Conservation (phyloP, 2,888 invertebrate species). For the Operophtera brumata region DNA sequence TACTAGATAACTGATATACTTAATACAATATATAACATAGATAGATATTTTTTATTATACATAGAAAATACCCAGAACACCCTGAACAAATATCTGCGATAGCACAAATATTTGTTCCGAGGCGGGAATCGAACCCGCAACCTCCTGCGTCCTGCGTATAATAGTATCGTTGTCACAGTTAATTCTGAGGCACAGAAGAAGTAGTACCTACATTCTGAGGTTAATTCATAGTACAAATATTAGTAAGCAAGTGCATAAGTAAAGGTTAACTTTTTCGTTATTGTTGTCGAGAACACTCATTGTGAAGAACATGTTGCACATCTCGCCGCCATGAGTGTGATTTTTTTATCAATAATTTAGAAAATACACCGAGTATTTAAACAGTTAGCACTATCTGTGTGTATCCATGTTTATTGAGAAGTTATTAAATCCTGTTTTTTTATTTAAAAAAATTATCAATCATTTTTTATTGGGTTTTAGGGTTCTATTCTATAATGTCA, state of each 20-base stretch:
- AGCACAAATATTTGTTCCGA: too few relatives aligned
- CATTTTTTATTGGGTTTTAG: constrained; percentile 3
- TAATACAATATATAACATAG: too few relatives aligned
- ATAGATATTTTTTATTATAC: too few relatives aligned
- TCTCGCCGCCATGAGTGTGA: neutral
- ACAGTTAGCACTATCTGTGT: constrained; percentile 26
- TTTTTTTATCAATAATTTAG: constrained; percentile 11
- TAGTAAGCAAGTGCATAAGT: too few relatives aligned
- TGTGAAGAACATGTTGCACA: neutral
- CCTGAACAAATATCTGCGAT: too few relatives aligned
- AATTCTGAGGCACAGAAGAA: constrained; percentile 4
- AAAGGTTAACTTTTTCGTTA: too few relatives aligned
- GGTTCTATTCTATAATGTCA: neutral
- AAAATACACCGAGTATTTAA: constrained; percentile 22
- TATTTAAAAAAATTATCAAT: constrained; percentile 20
- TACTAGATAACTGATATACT: too few relatives aligned
- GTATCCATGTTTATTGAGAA: constrained; percentile 12
- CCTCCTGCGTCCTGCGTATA: too few relatives aligned
- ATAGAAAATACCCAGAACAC: too few relatives aligned
- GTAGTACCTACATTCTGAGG: constrained; percentile 3
- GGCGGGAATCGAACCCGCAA: too few relatives aligned
- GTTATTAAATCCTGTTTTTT: constrained; percentile 11
- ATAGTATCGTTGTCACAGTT: constrained; percentile 11
- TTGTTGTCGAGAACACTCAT: neutral
- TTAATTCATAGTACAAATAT: too few relatives aligned